phyloP scores from a whole-genome alignment of 2,888 invertebrate genomes.

The Meganola albula region DNA sequence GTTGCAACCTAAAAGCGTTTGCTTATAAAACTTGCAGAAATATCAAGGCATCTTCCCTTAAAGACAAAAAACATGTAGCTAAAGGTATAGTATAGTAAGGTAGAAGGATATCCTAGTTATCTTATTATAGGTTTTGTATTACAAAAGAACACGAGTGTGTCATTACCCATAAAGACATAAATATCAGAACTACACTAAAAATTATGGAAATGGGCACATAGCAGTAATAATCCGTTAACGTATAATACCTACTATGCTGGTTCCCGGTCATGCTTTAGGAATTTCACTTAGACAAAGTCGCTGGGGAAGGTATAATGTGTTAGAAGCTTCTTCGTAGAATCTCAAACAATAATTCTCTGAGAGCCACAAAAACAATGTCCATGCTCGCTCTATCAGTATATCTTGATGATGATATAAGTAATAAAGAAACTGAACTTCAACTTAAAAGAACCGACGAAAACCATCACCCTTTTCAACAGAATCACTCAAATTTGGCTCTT shows the following conservation, averaged over 20 bases:
- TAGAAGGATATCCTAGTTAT: too few relatives aligned
- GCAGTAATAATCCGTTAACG: too few relatives aligned
- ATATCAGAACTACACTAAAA: conserved; percentile 6
- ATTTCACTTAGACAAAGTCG: too few relatives aligned
- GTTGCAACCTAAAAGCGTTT: too few relatives aligned
- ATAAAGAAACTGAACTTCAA: conserved; percentile 54
- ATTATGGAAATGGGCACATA: too few relatives aligned
- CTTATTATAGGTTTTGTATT: conserved; percentile 7
- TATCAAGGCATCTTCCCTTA: too few relatives aligned
- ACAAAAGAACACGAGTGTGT: conserved; percentile 18
- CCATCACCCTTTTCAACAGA: conserved; percentile 3
- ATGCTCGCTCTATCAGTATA: conserved; percentile 46
- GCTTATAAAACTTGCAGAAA: too few relatives aligned
- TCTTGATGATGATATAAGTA: conserved; percentile 63
- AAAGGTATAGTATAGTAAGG: too few relatives aligned
- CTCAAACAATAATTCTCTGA: conserved; percentile 28
- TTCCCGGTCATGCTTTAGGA: too few relatives aligned
- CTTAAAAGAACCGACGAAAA: conserved; percentile 30
- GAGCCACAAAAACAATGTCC: conserved; percentile 36
- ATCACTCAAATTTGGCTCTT: conserved; percentile 28
- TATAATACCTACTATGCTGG: too few relatives aligned
- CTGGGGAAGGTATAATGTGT: background rate
- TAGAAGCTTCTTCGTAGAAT: conserved; percentile 20
- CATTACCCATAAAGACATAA: conserved; percentile 23
- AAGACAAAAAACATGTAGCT: too few relatives aligned